These are phyloP conservation scores for Drosophila watanabei DNA, from an alignment of 1,140 invertebrate genomes.

Conservation along the genomic window DNA sequence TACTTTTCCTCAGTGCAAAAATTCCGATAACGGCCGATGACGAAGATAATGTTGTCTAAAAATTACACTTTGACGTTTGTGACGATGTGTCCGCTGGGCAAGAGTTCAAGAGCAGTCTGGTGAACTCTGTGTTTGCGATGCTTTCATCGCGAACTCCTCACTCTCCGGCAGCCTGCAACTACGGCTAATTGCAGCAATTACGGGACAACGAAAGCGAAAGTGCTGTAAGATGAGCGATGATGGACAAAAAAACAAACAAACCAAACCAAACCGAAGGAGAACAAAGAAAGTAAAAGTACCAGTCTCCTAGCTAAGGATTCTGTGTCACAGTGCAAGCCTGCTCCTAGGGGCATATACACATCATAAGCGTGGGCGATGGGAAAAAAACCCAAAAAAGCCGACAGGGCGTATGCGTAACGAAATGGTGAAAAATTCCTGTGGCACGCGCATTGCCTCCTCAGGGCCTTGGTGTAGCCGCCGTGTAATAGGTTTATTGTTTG, in stretches of 20 bases:
- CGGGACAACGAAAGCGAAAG: conserved; percentile 50
- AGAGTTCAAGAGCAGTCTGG: conserved; percentile 72
- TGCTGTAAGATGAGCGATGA: conserved; percentile 78
- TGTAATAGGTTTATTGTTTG: conserved; percentile 77
- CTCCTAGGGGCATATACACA: conserved; percentile 5
- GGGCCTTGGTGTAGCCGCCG: conserved; percentile 36
- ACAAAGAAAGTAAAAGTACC: conserved; percentile 35
- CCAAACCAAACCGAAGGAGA: conserved; percentile 38
- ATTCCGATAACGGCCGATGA: conserved; percentile 18
- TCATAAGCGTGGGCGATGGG: not conserved
- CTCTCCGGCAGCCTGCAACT: conserved; percentile 34
- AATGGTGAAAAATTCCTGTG: conserved; percentile 40
- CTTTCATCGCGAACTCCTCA: conserved; percentile 37
- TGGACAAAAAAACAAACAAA: conserved; percentile 52
- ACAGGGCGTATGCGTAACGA: conserved; percentile 47
- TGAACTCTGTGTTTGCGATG: conserved; percentile 66
- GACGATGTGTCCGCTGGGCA: conserved; percentile 13
- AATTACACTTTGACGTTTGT: not conserved
- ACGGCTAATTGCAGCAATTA: conserved; percentile 66
- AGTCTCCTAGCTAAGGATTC: conserved; percentile 1
- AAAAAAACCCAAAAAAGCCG: not conserved
- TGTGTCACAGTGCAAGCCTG: not conserved
- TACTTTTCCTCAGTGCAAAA: not conserved
- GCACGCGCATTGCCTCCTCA: conserved; percentile 59
- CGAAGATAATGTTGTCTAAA: conserved; percentile 42